Percentiles rank a stretch among this genome's conserved stretches.
Evolutionary conservation across 2,113 vertebrate species (phyloP).

Genomic region (Gambusia affinis): DNA sequence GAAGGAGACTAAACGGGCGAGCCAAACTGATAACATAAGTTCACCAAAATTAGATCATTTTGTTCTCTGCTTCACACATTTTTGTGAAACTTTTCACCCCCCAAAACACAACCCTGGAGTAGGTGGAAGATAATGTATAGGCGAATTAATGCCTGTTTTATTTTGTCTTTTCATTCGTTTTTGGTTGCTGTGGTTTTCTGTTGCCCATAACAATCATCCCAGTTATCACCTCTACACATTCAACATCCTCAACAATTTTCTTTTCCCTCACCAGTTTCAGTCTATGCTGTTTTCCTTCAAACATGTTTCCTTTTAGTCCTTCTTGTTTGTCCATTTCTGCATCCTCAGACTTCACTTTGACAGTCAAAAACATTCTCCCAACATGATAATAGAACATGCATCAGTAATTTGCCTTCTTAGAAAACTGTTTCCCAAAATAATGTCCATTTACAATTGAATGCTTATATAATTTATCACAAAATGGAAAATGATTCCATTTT

Average conservation of each 20-base stretch:
- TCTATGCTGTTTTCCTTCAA: not conserved
- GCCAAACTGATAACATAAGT: too few species aligned
- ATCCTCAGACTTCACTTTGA: not conserved
- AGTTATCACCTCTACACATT: not conserved
- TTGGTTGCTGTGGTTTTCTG: not conserved
- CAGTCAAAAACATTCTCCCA: not conserved
- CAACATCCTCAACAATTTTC: not conserved
- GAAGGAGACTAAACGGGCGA: too few species aligned
- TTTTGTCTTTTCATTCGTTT: not conserved
- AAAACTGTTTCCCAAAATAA: too few species aligned
- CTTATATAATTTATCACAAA: not conserved
- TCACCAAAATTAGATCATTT: too few species aligned
- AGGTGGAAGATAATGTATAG: too few species aligned
- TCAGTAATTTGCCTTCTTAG: not conserved
- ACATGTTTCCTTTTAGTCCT: not conserved
- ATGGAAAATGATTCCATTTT: not conserved
- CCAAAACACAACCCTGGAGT: too few species aligned
- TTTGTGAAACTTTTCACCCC: too few species aligned
- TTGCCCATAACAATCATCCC: not conserved
- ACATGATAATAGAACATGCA: too few species aligned
- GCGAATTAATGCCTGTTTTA: not conserved
- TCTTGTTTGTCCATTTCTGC: not conserved
- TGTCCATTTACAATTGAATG: not conserved
- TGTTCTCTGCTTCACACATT: too few species aligned
- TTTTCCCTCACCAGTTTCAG: not conserved